Evolutionary conservation across 2,113 vertebrate genomes (phyloP).

Genomic region (Plestiodon gilberti): DNA sequence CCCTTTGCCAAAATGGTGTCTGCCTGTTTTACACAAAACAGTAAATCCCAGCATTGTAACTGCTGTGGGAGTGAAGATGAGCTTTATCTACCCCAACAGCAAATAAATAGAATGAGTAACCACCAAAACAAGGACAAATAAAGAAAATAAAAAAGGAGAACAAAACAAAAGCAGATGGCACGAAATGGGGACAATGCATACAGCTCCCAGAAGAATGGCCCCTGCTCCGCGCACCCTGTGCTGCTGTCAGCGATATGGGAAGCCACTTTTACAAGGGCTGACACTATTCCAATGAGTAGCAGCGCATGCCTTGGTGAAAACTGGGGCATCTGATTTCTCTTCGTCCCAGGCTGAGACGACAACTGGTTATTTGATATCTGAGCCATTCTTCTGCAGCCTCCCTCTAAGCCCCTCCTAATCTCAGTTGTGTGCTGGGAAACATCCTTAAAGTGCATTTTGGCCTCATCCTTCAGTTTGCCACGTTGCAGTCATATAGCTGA

Average conservation of each 20-base stretch:
- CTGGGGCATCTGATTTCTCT: neutral
- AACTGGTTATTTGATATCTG: neutral
- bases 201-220: neutral
- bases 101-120: conserved; percentile 16
- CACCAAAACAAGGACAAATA: conserved; percentile 17
- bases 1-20: neutral
- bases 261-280: neutral
- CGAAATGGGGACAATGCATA: neutral
- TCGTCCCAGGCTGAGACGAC: neutral
- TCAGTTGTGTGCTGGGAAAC: neutral
- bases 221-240: neutral
- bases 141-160: neutral
- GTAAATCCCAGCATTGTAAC: neutral
- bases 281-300: neutral
- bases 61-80: neutral
- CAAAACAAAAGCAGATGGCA: neutral
- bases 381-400: neutral
- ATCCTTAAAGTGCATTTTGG: neutral
- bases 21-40: neutral
- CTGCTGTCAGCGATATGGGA: neutral
- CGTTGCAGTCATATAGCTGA: neutral
- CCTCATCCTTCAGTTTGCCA: neutral
- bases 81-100: neutral
- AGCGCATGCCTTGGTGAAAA: neutral
- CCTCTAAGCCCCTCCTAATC: neutral